Base-by-base conservation (phyloP, 2,113 vertebrate genomes). In the Poicephalus gulielmi region DNA sequence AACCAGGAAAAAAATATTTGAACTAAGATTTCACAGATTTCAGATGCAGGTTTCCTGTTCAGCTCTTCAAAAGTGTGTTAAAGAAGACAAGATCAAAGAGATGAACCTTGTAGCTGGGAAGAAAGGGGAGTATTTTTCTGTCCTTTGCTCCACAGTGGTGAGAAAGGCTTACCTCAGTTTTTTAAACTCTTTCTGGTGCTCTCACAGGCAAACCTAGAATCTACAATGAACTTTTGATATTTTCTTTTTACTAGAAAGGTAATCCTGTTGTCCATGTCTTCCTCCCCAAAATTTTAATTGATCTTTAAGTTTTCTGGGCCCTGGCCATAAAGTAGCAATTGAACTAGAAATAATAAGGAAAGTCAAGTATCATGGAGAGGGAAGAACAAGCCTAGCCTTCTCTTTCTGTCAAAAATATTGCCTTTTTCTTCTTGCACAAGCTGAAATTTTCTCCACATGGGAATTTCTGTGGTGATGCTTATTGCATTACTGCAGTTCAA, bases 381-480 rank as follows among this genome's bases (percentile, higher is more conserved):
- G 31, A 88, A 93, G 31, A 14, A 73, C 16, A 57, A 59, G 22
- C 7, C 5, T 35, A 6, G 6, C 33, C 15, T 73, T 18, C 17
- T 49, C 18, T 81, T 80, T 37, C 71, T 67, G 10, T 31, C 17
- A 52, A 80, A 73, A 49, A 46, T 23, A 81, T 7, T 63, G 20
- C 12, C 23, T 68, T 62, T 67, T 41, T 47, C 20, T 47, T 44
- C 24, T 66, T 63, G 11, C 14, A n/a, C 22, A 57, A 70, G 28
- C 8, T 70, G 47, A 33, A 63, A 18, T 82, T 89, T 66, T 67
- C 19, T 74, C 33, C 35, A n/a, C 11, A 11, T 19, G 33, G 41
- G 14, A 86, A 66, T 11, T 46, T 41, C 24, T 41, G 23, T 70
- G 37, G 16, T 5, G 3, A 64, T 0, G 1, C 3, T 3, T n/a